Evolutionary conservation across 1,140 invertebrate species (phyloP), one percentile per base, ranked within the genome.

Genomic region (Manduca sexta): DNA sequence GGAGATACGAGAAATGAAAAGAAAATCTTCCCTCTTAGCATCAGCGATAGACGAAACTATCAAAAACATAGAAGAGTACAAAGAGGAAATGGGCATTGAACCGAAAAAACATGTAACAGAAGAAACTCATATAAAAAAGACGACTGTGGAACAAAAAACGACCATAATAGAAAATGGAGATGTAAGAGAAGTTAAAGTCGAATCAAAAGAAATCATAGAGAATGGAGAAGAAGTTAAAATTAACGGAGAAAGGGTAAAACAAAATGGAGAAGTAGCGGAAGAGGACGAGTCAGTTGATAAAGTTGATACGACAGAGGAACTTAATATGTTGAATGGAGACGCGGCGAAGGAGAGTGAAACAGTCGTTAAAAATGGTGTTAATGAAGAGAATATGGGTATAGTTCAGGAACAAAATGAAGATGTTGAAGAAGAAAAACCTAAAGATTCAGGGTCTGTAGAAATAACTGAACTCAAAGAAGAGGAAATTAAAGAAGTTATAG

Each of bases 11-110:
- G 75, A 84, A 58, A 74, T 81, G 21, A 69, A 69, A 46, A 60
- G 70, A 40, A 74, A 76, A 48, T 79, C 77, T 8, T 73, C 75
- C 3, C 67, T 75, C 12, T 68, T 84, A 4, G 67, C 75, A 12
- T 76, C 77, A 34, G 77, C 72, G 0, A 83, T 83, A 21, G 76
- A 77, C 26, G 53, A 78, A 57, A 81, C 80, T 0, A 70, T 80
- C 6, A 74, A 75, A 55, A 69, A 61, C 33, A 81, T 84, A 16
- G 74, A 81, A 56, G 73, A 80, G 53, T 84, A 84, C 33, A 84
- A 81, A 51, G 72, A 79, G 52, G 56, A 69, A 60, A 66, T 67
- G 8, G 67, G 60, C 10, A 65, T 69, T 5, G 52, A 68, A 15
- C 55, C 53, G 0, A 57, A 62, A 12, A 60, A 48, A 29, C 47